Percentiles rank a stretch among this genome's conserved stretches.
phyloP scores from a whole-genome alignment of 2,888 invertebrate species.

The Agonopterix subpropinquella region DNA sequence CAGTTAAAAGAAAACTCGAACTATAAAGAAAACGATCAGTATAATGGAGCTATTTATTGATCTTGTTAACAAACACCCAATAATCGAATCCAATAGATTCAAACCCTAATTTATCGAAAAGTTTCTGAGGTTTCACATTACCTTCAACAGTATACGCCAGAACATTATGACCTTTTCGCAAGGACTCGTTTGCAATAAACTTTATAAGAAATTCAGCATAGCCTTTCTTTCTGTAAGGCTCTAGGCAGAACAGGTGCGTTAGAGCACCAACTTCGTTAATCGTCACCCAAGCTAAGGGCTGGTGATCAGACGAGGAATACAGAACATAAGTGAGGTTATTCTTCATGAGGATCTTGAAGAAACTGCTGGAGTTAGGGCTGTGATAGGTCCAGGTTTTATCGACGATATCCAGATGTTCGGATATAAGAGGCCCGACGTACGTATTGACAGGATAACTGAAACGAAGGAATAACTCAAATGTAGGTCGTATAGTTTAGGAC shows the following conservation, averaged over 20 bases:
- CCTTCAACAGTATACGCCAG: slow-evolving; percentile 20
- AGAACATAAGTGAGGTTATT: slow-evolving; percentile 21
- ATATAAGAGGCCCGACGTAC: slow-evolving; percentile 18
- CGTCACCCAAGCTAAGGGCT: slow-evolving; percentile 27
- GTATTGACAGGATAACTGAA: slow-evolving; percentile 20
- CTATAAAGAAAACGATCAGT: no score
- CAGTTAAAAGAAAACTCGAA: no score
- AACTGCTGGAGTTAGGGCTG: slow-evolving; percentile 10
- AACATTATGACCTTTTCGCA: slow-evolving; percentile 17
- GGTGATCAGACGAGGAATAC: slow-evolving; percentile 14
- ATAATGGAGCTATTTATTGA: not conserved
- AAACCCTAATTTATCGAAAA: slow-evolving; percentile 24
- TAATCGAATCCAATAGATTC: slow-evolving; percentile 14
- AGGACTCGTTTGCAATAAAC: slow-evolving; percentile 20
- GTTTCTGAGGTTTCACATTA: slow-evolving; percentile 18
- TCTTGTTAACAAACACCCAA: slow-evolving; percentile 12
- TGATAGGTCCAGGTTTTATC: slow-evolving; percentile 23
- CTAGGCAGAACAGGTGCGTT: slow-evolving; percentile 25
- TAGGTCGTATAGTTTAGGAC: not conserved
- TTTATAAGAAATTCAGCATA: slow-evolving; percentile 26
- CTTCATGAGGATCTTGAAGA: slow-evolving; percentile 19
- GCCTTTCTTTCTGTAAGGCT: slow-evolving; percentile 27
- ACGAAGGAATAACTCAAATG: not conserved
- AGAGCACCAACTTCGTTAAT: slow-evolving; percentile 25
- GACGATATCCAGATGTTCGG: slow-evolving; percentile 17